phyloP scores from a whole-genome alignment of 2,888 invertebrate species.

The Drosophila helvetica region DNA sequence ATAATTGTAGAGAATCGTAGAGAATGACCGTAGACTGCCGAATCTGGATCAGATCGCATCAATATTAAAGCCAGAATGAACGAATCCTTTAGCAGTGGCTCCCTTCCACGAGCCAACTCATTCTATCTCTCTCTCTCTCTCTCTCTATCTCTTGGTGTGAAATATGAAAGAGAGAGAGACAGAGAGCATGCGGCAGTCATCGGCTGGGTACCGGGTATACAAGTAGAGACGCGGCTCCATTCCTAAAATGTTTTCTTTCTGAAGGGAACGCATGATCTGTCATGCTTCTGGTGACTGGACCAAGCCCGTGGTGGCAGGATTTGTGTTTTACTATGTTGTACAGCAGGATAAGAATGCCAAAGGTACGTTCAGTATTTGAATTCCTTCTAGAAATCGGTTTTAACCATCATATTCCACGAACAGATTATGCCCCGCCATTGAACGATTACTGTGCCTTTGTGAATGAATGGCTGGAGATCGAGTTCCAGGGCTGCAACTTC shows the following conservation, averaged over 20 bases:
- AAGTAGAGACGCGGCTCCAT: neutral
- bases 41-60: no score
- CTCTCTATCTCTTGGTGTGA: no score
- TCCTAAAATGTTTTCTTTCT: neutral
- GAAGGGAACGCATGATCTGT: conserved; percentile 91
- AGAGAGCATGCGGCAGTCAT: no score
- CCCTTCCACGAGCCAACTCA: no score
- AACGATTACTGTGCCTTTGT: conserved; percentile 93
- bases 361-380: conserved; percentile 61
- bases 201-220: no score
- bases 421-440: conserved; percentile 88
- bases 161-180: no score
- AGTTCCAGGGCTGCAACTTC: conserved; percentile 85
- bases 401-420: neutral
- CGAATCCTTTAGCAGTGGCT: no score
- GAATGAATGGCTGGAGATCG: conserved; percentile 96
- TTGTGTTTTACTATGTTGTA: conserved; percentile 95
- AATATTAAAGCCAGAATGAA: no score
- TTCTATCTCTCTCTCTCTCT: no score
- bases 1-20: no score
- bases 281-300: conserved; percentile 95
- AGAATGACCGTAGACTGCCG: no score
- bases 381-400: no score
- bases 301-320: conserved; percentile 93
- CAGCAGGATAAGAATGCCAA: conserved; percentile 84